Evolutionary conservation across 2,113 vertebrate genomes (phyloP), one percentile per base, ranked within the genome.

Genomic region (Oncorhynchus gorbuscha): DNA sequence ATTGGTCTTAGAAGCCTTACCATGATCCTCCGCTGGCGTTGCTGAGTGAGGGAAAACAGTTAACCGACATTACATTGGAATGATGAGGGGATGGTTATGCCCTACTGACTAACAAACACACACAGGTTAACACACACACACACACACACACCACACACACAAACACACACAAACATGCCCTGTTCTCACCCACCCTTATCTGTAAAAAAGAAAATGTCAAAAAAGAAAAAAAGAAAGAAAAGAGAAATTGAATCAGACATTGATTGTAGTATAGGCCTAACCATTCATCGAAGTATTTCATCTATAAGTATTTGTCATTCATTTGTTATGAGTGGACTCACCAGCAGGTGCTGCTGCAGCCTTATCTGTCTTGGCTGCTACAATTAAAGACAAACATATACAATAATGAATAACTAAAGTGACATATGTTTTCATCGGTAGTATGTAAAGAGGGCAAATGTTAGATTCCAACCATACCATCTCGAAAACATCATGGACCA

Each of bases 321-420:
- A 24, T 9, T 45, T 66, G 69, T 76, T n/a, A 55, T 82, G 79
- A 32, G 51, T 61, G 12, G n/a, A 83, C 91, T 89, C 69, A 94
- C 93, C 93, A 91, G 90, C 88, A 93, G 93, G 88, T 75, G 91
- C 82, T 76, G 91, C 89, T 89, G 90, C 78, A 73, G 84, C 75
- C 76, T 84, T 68, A 71, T 86, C 76, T 81, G 88, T 90, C 66
- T 89, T 55, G 68, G 85, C 87, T 79, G 18, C 93, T 93, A 85
- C 84, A 87, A 88, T 83, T 83, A 83, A 86, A 87, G 89, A 87
- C 69, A 89, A 84, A 81, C 85, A 83, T 84, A 66, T 80, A 84
- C 81, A 82, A 55, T 71, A 90, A 87, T 87, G 79, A 84, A 87
- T 84, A 81, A 80, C 83, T 72, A 75, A 75, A 75, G 81, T 86